phyloP scores from a whole-genome alignment of 2,113 vertebrate genomes.

The Orthonyx spaldingii region DNA sequence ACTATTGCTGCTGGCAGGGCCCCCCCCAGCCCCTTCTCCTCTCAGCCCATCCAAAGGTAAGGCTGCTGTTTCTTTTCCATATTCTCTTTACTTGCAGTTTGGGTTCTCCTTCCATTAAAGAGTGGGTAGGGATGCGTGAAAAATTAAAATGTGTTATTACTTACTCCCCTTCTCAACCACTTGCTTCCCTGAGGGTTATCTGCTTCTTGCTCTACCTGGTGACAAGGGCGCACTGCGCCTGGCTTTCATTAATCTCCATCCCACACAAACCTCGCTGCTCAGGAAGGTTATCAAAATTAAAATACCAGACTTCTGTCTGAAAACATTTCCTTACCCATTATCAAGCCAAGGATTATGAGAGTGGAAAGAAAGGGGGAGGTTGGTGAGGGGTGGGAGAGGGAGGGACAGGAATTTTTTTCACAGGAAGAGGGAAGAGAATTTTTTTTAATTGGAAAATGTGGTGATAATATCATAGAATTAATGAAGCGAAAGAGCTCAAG shows the following conservation, averaged over 20 bases:
- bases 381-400: neutral
- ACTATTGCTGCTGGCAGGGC: neutral
- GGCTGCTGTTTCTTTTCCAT: neutral
- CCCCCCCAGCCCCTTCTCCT: neutral
- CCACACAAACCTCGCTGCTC: neutral
- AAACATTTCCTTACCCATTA: neutral
- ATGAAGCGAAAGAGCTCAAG: conserved; percentile 15
- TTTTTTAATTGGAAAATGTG: conserved; percentile 13
- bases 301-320: conserved; percentile 40
- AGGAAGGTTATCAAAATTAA: conserved; percentile 47
- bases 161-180: conserved; percentile 16
- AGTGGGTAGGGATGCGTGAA: conserved; percentile 15
- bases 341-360: conserved; percentile 18
- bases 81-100: neutral
- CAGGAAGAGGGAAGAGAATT: neutral
- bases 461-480: conserved; percentile 48
- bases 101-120: neutral
- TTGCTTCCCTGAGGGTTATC: conserved; percentile 35
- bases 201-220: conserved; percentile 25
- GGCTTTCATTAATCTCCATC: conserved; percentile 48
- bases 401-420: neutral
- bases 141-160: conserved; percentile 54
- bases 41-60: neutral
- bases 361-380: neutral
- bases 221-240: neutral